Conservation (phyloP, 35 echinoderm and acorn worm genomes). For the Nesometra sesokonis region DNA sequence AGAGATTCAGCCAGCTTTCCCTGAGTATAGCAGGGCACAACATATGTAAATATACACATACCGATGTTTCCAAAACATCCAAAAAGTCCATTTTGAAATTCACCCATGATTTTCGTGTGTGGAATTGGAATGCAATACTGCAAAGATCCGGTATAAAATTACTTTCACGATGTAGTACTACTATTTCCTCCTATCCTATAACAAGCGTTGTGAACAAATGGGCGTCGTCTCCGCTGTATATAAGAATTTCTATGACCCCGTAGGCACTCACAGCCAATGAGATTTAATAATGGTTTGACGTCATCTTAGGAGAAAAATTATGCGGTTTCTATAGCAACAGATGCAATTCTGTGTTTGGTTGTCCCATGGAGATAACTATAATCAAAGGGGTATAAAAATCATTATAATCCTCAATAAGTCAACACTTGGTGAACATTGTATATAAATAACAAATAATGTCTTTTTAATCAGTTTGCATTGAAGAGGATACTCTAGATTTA, state of each 20-base stretch:
- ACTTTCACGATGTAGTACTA: not conserved
- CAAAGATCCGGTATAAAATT: not conserved
- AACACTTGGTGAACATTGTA: too few species aligned
- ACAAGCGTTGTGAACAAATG: not conserved
- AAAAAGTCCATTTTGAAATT: conserved; percentile 62
- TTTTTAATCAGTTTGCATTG: too few species aligned
- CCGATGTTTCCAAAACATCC: conserved; percentile 73
- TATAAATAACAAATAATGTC: too few species aligned
- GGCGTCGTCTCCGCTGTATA: not conserved
- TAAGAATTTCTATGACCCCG: not conserved
- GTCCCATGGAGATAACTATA: too few species aligned
- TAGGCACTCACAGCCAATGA: not conserved
- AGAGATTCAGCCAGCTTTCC: conserved; percentile 73
- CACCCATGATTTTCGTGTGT: conserved; percentile 33
- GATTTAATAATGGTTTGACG: not conserved
- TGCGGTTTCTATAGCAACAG: not conserved
- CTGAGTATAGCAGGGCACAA: conserved; percentile 69
- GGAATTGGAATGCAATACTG: not conserved
- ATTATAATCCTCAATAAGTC: too few species aligned
- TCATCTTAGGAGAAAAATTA: not conserved
- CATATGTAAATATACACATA: conserved; percentile 53
- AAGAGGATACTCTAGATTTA: too few species aligned
- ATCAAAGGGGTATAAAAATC: too few species aligned
- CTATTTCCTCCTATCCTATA: not conserved
- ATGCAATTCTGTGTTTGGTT: too few species aligned